Evolutionary conservation across 1,140 invertebrate genomes (phyloP).

Genomic region (Drosophila guanche): DNA sequence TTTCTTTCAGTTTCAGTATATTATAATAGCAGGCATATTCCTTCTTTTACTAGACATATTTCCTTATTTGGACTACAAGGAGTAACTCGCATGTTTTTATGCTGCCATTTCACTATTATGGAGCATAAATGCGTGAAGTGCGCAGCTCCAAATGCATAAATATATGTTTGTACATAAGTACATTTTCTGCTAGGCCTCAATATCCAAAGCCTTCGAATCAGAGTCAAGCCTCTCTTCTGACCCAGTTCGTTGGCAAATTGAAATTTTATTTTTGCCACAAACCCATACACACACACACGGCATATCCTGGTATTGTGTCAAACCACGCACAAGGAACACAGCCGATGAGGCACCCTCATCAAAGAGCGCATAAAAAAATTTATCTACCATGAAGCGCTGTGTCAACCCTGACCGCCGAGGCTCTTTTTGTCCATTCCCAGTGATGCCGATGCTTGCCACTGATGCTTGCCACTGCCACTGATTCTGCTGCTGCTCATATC

Average conservation of each 20-base stretch:
- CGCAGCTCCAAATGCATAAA: conserved; percentile 27
- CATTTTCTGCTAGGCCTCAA: conserved; percentile 14
- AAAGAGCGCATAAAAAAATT: conserved; percentile 69
- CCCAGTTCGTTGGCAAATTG: conserved; percentile 76
- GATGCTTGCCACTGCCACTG: too few species aligned
- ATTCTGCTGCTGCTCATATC: conserved; percentile 50
- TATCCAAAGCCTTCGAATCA: conserved; percentile 7
- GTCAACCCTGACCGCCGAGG: conserved; percentile 57
- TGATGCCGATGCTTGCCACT: too few species aligned
- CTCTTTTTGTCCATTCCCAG: not conserved
- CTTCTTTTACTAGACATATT: too few species aligned
- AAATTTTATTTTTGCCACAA: conserved; percentile 64
- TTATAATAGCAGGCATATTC: too few species aligned
- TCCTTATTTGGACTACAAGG: too few species aligned
- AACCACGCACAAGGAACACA: not conserved
- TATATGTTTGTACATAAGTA: conserved; percentile 43
- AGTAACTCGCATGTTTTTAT: too few species aligned
- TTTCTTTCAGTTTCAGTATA: too few species aligned
- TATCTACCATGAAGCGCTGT: conserved; percentile 68
- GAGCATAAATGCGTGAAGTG: conserved; percentile 43
- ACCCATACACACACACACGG: conserved; percentile 15
- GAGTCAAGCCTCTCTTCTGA: conserved; percentile 33
- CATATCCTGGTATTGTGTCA: not conserved
- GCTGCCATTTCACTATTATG: too few species aligned
- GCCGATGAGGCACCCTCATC: conserved; percentile 47